Conservation (phyloP, 2,888 invertebrate species). For the Agonum fuliginosum region DNA sequence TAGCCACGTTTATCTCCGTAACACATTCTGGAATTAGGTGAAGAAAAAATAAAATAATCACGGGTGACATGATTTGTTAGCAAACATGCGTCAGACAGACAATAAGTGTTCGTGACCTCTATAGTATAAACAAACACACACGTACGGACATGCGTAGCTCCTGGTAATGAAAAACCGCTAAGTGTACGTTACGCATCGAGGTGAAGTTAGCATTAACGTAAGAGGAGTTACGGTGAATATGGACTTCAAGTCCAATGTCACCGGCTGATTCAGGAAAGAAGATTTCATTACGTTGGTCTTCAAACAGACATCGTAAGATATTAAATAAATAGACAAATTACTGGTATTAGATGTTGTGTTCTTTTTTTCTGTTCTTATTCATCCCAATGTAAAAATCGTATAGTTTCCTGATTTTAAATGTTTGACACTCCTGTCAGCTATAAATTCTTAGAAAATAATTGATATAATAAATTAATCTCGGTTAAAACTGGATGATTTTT, state of each 20-base stretch:
- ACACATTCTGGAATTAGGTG: slow-evolving; percentile 27
- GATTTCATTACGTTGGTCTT: too few relatives aligned
- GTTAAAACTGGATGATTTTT: too few relatives aligned
- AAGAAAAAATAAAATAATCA: slow-evolving; percentile 8
- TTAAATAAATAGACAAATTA: too few relatives aligned
- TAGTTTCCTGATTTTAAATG: too few relatives aligned
- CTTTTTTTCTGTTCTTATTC: too few relatives aligned
- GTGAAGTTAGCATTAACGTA: not conserved
- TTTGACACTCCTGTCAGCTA: too few relatives aligned
- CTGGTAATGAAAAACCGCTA: slow-evolving; percentile 2
- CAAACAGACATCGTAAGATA: too few relatives aligned
- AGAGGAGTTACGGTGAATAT: not conserved
- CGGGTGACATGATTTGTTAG: not conserved
- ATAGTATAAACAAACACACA: not conserved
- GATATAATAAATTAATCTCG: too few relatives aligned
- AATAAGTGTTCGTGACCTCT: slow-evolving; percentile 25
- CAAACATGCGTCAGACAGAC: slow-evolving; percentile 28
- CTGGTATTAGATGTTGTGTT: too few relatives aligned
- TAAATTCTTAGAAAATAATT: too few relatives aligned
- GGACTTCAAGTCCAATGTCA: not conserved
- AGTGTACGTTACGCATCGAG: not conserved
- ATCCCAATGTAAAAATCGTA: too few relatives aligned
- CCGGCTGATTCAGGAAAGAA: not conserved
- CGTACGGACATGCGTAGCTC: not conserved
- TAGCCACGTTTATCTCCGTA: slow-evolving; percentile 14